A percentile compares a stretch with the other conserved stretches of the same genome.
Evolutionary conservation across 2,113 vertebrate species (phyloP).

Genomic region (Cinclus cinclus): DNA sequence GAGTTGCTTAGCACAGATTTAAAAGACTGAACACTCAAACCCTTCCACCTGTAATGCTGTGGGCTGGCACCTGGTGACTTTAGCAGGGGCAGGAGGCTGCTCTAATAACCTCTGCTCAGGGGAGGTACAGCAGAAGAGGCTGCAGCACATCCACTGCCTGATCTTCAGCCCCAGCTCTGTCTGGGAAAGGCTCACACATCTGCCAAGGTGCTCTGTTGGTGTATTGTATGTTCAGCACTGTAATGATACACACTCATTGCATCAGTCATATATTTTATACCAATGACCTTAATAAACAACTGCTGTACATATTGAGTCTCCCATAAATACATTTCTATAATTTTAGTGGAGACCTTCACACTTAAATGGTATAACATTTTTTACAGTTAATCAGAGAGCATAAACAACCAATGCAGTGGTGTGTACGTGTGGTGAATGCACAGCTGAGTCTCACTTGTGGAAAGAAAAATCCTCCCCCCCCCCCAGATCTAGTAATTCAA

Average conservation of each 20-base stretch:
- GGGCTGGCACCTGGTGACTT: background rate
- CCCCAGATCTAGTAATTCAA: conserved; percentile 15
- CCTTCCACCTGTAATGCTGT: background rate
- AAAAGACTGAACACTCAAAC: background rate
- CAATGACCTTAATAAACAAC: conserved; percentile 59
- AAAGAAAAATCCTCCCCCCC: background rate
- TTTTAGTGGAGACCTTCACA: conserved; percentile 55
- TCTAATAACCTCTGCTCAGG: background rate
- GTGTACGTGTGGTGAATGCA: conserved; percentile 13
- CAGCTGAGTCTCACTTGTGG: background rate
- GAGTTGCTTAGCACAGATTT: background rate
- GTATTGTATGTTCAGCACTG: background rate
- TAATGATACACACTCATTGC: background rate
- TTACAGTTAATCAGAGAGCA: conserved; percentile 42
- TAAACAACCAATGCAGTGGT: conserved; percentile 1
- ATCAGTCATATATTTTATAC: conserved; percentile 43
- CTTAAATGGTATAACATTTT: conserved; percentile 49
- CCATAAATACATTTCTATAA: conserved; percentile 48
- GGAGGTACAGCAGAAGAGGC: background rate
- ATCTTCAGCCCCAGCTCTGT: background rate
- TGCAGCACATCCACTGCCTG: background rate
- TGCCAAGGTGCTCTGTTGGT: background rate
- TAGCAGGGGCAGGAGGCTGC: accelerated
- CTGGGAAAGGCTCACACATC: background rate
- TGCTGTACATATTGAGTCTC: conserved; percentile 30